A percentile compares a stretch with the other conserved stretches of the same genome.
Conservation (phyloP, 2,888 invertebrate species). For the Coecobrya sp. region DNA sequence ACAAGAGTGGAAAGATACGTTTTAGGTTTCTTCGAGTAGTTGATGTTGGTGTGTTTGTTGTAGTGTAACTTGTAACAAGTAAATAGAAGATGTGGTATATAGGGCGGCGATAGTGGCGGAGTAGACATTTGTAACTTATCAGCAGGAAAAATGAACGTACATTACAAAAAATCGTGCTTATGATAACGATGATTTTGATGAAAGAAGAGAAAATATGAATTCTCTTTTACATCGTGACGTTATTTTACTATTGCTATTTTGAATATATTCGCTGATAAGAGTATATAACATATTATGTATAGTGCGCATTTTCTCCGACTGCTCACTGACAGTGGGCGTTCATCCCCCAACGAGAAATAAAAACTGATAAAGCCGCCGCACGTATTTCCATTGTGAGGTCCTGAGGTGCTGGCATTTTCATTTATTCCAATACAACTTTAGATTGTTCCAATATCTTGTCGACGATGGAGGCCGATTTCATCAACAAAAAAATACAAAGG, state of each 20-base stretch:
- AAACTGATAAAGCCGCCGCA: conserved; percentile 31
- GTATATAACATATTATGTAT: neutral
- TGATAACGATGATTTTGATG: neutral
- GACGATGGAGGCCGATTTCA: conserved; percentile 50
- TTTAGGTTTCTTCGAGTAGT: neutral
- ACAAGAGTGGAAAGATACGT: neutral
- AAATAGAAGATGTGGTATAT: conserved; percentile 3
- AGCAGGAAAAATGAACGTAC: neutral
- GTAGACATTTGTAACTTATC: conserved; percentile 25
- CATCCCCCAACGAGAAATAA: neutral
- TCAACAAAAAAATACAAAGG: conserved; percentile 39
- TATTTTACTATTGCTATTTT: neutral
- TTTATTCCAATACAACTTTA: conserved; percentile 31
- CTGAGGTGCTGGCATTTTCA: conserved; percentile 35
- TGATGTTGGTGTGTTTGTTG: conserved; percentile 9
- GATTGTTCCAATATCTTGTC: neutral
- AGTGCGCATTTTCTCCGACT: neutral
- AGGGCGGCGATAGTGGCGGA: neutral
- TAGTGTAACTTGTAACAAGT: conserved; percentile 13
- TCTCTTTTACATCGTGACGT: neutral
- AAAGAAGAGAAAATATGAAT: neutral
- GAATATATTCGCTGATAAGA: neutral
- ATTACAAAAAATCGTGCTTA: neutral
- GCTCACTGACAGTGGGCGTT: neutral
- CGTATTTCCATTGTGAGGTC: neutral